Percentiles rank a stretch among this genome's conserved stretches.
Evolutionary conservation across 2,113 vertebrate genomes (phyloP).

Genomic region (Pteruthius melanotis): DNA sequence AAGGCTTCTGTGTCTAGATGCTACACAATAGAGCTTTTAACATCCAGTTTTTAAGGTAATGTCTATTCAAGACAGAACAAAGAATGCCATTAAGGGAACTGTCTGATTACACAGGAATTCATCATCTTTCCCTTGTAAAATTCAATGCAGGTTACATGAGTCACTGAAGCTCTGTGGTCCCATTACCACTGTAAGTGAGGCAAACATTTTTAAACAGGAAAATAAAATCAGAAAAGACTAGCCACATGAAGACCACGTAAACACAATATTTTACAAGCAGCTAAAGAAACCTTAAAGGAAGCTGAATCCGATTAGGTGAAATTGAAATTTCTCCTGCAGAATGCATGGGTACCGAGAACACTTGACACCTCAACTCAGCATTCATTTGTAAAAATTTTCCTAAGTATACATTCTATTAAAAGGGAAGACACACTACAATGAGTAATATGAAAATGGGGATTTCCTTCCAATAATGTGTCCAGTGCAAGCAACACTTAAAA

Average conservation of each 20-base stretch:
- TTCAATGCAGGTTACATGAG: background rate
- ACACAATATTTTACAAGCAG: background rate
- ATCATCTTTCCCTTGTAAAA: constrained; percentile 36
- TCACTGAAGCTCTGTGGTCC: background rate
- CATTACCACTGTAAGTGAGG: background rate
- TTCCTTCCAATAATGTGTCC: background rate
- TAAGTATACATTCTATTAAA: background rate
- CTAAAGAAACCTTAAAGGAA: background rate
- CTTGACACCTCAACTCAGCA: background rate
- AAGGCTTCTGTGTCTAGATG: background rate
- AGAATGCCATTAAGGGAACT: constrained; percentile 17
- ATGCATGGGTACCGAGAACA: background rate
- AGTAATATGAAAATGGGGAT: background rate
- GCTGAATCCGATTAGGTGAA: background rate
- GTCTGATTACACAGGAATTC: constrained; percentile 24
- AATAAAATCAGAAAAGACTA: background rate
- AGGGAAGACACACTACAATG: background rate
- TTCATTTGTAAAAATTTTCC: background rate
- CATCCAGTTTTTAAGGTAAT: background rate
- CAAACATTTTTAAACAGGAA: background rate
- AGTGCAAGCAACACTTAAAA: background rate
- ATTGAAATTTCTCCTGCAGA: background rate
- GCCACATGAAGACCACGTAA: background rate
- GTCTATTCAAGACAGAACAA: background rate
- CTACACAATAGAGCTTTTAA: constrained; percentile 30